Percentiles rank a stretch among this genome's conserved stretches.
Conservation (phyloP, 2,888 invertebrate species). For the Rhopalosiphum nymphaeae region DNA sequence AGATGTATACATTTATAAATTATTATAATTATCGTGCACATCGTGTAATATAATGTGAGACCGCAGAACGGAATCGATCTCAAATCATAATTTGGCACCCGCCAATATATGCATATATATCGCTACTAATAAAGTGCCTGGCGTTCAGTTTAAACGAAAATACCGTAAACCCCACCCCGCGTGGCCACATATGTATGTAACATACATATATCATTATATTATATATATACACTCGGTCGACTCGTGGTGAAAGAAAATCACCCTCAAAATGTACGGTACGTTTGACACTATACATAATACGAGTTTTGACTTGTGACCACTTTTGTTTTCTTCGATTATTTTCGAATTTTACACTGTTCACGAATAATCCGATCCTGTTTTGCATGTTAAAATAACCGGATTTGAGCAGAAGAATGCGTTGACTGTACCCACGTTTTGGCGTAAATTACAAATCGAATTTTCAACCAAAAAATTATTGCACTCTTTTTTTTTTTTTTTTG, state of each 20-base stretch:
- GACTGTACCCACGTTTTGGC: not conserved
- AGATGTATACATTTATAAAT: not conserved
- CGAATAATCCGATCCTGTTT: not conserved
- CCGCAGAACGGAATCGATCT: too few species aligned
- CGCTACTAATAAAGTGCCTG: not conserved
- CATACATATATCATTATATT: too few species aligned
- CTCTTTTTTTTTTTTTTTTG: not conserved
- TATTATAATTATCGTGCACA: not conserved
- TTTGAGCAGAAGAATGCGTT: not conserved
- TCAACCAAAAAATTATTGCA: not conserved
- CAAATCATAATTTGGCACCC: not conserved
- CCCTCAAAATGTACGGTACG: not conserved
- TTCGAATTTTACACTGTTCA: not conserved
- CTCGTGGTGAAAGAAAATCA: not conserved
- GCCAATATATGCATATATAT: not conserved
- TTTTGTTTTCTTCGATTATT: not conserved
- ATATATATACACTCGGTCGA: not conserved
- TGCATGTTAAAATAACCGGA: not conserved
- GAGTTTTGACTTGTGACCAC: not conserved
- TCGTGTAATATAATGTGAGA: too few species aligned
- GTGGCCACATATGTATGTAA: not conserved
- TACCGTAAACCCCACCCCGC: not conserved
- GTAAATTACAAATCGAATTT: not conserved
- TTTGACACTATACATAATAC: not conserved
- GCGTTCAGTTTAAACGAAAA: not conserved